Base-by-base conservation (phyloP, 2,113 vertebrate genomes). In the Heptranchias perlo region DNA sequence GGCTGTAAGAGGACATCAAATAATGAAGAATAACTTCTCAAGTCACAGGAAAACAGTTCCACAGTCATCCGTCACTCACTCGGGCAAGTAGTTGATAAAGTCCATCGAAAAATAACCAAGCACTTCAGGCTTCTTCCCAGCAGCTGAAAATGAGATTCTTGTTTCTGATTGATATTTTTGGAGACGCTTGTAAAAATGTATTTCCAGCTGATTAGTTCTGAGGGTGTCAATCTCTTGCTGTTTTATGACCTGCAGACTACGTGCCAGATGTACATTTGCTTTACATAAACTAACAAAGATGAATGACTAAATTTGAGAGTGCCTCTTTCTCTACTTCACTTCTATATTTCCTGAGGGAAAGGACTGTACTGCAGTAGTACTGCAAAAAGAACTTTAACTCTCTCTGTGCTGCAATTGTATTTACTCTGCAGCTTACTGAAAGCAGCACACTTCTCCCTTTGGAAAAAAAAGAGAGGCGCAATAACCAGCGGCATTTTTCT, bases 211-310 rank as follows among this genome's bases (percentile, higher is more conserved):
- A 98, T 98, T 98, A 98, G 98, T 98, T 98, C 97, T 97, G 98
- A 97, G 98, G 97, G 97, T 98, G 98, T 98, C 98, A 97, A 97
- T 98, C 98, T 97, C 98, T 82, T 97, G 97, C 97, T 97, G 97
- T 97, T 98, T 98, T 98, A 98, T 98, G 98, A 98, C 97, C 98
- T 97, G 97, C 96, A 97, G 97, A 97, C 98, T 97, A 97, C 97
- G 97, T 96, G 96, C 97, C 98, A 98, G 98, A 98, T 98, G 98
- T 98, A 98, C 98, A 96, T 97, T 97, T 97, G 97, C 97, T 98
- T 98, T 99, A 98, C 98, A 98, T 98, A 98, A 98, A 98, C 97
- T 98, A 98, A 98, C 98, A 98, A 98, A 98, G 97, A 98, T 97
- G 97, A 98, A 98, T 98, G 97, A 97, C 96, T 97, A 97, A 97